A percentile compares a stretch with the other conserved stretches of the same genome.
phyloP scores from a whole-genome alignment of 2,888 invertebrate genomes.

The Campopleginae sp. region DNA sequence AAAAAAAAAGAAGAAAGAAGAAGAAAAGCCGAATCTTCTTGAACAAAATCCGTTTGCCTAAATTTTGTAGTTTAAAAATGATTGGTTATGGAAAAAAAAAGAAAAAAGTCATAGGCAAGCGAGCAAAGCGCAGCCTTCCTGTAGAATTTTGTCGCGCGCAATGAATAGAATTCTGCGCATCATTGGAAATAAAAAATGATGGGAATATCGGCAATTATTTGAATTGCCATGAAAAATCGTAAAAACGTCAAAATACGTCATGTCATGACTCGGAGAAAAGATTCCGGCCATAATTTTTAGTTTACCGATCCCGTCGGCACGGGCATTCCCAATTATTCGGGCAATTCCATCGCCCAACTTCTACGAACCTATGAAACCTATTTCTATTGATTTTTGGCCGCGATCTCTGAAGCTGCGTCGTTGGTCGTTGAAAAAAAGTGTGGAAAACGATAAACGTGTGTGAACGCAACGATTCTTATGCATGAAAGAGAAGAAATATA shows the following conservation, averaged over 20 bases:
- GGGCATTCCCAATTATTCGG: constrained; percentile 26
- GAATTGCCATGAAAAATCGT: not conserved
- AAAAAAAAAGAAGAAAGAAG: not conserved
- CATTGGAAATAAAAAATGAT: not conserved
- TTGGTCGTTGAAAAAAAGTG: not conserved
- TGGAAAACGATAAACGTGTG: constrained; percentile 30
- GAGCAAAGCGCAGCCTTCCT: not conserved
- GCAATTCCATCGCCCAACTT: constrained; percentile 1
- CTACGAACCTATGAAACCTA: not conserved
- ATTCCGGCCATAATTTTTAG: not conserved
- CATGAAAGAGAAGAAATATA: constrained; percentile 29
- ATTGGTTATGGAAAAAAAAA: not conserved
- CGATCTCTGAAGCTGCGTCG: constrained; percentile 19
- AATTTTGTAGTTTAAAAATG: constrained; percentile 6
- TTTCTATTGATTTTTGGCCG: constrained; percentile 25
- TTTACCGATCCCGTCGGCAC: constrained; percentile 19
- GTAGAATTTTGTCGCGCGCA: not conserved
- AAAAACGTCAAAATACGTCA: not conserved
- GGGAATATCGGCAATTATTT: not conserved
- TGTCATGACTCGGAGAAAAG: not conserved
- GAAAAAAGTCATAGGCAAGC: constrained; percentile 1
- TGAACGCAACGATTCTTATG: constrained; percentile 15
- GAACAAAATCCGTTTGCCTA: not conserved
- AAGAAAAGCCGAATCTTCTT: not conserved
- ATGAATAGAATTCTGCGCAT: not conserved